Evolutionary conservation across 2,888 invertebrate species (phyloP).

Genomic region (Agrochola litura): DNA sequence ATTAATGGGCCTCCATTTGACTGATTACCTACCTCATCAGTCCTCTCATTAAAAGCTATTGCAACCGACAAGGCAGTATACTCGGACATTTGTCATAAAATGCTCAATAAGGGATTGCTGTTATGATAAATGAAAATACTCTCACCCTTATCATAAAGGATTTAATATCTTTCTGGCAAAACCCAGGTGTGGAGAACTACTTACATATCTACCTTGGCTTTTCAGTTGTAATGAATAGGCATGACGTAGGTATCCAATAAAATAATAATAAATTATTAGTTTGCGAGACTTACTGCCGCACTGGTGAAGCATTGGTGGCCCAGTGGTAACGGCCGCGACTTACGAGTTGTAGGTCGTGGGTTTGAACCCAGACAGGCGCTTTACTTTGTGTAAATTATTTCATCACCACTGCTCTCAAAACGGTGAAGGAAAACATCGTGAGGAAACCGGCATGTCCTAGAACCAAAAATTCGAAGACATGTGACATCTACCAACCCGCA

Average conservation of each 20-base stretch:
- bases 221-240: conserved; percentile 32
- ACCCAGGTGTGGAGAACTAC: conserved; percentile 45
- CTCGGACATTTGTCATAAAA: conserved; percentile 26
- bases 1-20: neutral
- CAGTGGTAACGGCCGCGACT: too few species aligned
- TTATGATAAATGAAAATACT: conserved; percentile 49
- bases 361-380: too few species aligned
- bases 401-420: too few species aligned
- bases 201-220: conserved; percentile 27
- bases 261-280: neutral
- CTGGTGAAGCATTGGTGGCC: too few species aligned
- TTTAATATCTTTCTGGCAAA: conserved; percentile 25
- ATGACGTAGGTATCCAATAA: conserved; percentile 1
- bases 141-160: conserved; percentile 42
- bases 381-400: too few species aligned
- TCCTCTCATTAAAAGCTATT: conserved; percentile 3
- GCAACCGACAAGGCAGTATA: neutral
- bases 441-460: too few species aligned
- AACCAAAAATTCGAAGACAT: too few species aligned
- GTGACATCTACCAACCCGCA: too few species aligned
- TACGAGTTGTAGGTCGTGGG: too few species aligned
- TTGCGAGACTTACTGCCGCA: neutral
- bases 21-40: neutral
- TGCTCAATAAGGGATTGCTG: conserved; percentile 25
- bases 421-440: too few species aligned